Percentiles rank a stretch among this genome's conserved stretches.
phyloP scores from a whole-genome alignment of 2,113 vertebrate species.

The Pogona vitticeps region DNA sequence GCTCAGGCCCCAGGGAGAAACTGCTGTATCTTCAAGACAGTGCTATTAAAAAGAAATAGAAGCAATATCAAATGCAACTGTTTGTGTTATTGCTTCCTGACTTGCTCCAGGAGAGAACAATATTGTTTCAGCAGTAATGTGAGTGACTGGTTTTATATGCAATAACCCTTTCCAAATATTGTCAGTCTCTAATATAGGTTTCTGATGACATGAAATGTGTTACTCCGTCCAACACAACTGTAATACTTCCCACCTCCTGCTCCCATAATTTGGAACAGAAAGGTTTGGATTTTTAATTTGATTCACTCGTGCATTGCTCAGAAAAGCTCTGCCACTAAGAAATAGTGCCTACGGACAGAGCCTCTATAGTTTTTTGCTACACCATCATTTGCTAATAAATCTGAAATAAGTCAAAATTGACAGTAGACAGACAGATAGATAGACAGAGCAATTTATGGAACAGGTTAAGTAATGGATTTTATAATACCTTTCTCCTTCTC shows the following conservation, averaged over 20 bases:
- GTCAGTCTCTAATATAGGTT: constrained; percentile 57
- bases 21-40: constrained; percentile 10
- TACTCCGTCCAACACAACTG: constrained; percentile 55
- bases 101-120: constrained; percentile 42
- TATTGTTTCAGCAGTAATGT: constrained; percentile 51
- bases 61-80: constrained; percentile 40
- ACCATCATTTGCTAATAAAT: constrained; percentile 35
- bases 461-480: constrained; percentile 13
- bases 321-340: constrained; percentile 19
- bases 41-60: constrained; percentile 49
- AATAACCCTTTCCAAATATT: constrained; percentile 51
- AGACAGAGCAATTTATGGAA: background rate
- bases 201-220: constrained; percentile 59
- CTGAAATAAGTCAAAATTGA: constrained; percentile 41
- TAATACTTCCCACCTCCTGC: constrained; percentile 53
- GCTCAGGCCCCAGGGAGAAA: constrained; percentile 30
- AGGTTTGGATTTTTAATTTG: constrained; percentile 42
- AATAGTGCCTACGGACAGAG: background rate
- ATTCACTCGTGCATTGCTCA: constrained; percentile 29
- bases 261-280: constrained; percentile 39
- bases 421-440: too few species aligned
- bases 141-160: constrained; percentile 53
- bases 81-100: constrained; percentile 46
- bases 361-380: constrained; percentile 18
- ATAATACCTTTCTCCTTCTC: background rate